Conservation (phyloP, 2,113 vertebrate genomes). For the Eulacestoma nigropectus region DNA sequence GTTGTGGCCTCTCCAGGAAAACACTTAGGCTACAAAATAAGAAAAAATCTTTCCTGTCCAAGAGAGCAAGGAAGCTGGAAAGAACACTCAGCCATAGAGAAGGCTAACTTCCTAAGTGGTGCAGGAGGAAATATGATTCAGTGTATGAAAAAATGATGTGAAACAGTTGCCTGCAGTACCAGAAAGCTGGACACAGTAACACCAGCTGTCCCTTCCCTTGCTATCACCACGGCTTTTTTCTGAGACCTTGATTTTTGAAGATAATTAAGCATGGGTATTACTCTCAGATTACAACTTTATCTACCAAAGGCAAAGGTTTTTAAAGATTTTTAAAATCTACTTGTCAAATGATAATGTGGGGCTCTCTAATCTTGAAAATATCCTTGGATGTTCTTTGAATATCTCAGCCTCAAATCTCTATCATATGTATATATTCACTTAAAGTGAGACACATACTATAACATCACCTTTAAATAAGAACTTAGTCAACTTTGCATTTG, state of each 20-base stretch:
- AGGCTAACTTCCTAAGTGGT: background rate
- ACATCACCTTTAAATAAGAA: background rate
- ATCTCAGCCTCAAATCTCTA: background rate
- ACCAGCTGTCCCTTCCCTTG: background rate
- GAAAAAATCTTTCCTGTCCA: background rate
- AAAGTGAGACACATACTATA: background rate
- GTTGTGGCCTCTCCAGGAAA: background rate
- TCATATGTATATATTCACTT: background rate
- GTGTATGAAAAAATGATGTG: background rate
- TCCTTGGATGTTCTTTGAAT: background rate
- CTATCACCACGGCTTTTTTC: background rate
- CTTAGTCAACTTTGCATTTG: background rate
- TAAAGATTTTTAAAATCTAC: background rate
- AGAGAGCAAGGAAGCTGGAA: background rate
- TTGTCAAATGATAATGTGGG: background rate
- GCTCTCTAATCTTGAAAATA: background rate
- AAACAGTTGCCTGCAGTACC: background rate
- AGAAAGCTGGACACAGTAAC: background rate
- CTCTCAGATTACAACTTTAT: background rate
- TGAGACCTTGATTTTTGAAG: background rate
- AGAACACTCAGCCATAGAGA: background rate
- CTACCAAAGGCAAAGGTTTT: background rate
- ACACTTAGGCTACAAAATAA: background rate
- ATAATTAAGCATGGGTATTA: background rate
- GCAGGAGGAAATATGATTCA: background rate